Conservation (phyloP, 1,140 invertebrate species). For the Prorops nasuta region DNA sequence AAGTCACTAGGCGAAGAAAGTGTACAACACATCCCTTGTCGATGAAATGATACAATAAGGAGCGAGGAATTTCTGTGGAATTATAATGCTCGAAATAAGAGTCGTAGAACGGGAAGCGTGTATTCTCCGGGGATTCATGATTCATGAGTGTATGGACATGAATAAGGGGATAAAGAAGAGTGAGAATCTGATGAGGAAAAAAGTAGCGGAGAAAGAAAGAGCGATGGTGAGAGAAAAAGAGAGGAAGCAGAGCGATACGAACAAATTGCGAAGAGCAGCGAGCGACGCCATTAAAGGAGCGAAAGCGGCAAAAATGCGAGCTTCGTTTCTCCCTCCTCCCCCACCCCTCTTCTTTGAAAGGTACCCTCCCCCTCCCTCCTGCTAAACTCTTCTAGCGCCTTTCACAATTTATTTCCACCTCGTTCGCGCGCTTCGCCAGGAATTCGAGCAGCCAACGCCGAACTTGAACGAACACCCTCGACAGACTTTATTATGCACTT, state of each 20-base stretch:
- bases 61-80: too few relatives aligned
- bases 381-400: conserved; percentile 4
- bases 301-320: conserved; percentile 46
- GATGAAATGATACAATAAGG: too few relatives aligned
- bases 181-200: too few relatives aligned
- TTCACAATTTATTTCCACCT: conserved; percentile 24
- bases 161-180: too few relatives aligned
- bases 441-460: too few relatives aligned
- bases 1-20: too few relatives aligned
- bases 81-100: too few relatives aligned
- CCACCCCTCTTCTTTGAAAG: background rate
- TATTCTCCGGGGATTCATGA: too few relatives aligned
- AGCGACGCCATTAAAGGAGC: conserved; percentile 50
- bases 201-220: conserved; percentile 18
- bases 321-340: background rate
- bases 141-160: too few relatives aligned
- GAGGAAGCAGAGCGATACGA: conserved; percentile 21
- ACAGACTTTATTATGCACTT: conserved; percentile 16
- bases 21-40: too few relatives aligned
- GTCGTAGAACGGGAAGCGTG: too few relatives aligned
- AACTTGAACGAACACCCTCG: conserved; percentile 2
- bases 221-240: conserved; percentile 14
- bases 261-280: conserved; percentile 34
- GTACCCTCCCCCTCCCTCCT: background rate
- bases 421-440: background rate